These are phyloP conservation scores for Ostrea edulis DNA, from an alignment of 1,140 invertebrate genomes.

Conservation along the genomic window DNA sequence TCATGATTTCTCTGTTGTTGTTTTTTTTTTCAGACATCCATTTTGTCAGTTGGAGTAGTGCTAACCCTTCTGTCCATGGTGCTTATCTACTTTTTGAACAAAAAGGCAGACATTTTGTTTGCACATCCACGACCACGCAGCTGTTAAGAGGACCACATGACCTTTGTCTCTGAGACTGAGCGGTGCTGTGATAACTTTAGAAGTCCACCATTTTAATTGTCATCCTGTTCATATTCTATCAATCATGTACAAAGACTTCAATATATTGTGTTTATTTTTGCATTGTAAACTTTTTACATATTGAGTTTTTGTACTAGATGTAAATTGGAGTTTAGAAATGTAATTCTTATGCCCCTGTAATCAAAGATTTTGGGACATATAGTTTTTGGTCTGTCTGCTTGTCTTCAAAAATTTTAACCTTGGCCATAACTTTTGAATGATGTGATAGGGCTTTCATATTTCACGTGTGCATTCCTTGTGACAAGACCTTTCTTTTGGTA, in stretches of 20 bases:
- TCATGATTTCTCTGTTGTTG: not conserved
- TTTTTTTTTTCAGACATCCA: slow-evolving; percentile 66
- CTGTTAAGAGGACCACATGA: not conserved
- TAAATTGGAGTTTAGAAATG: too few relatives aligned
- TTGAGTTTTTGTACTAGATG: too few relatives aligned
- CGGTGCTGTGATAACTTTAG: slow-evolving; percentile 15
- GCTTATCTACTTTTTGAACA: slow-evolving; percentile 65
- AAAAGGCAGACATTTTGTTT: slow-evolving; percentile 67
- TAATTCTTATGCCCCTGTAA: too few relatives aligned
- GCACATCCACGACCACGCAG: slow-evolving; percentile 29
- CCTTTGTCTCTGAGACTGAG: not conserved
- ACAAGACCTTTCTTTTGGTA: too few relatives aligned
- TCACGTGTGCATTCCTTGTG: too few relatives aligned
- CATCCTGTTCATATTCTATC: not conserved
- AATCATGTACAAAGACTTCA: too few relatives aligned
- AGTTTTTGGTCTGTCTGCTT: too few relatives aligned
- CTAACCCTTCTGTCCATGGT: slow-evolving; percentile 64
- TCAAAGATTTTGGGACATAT: too few relatives aligned
- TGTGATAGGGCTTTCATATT: not conserved
- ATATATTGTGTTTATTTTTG: too few relatives aligned
- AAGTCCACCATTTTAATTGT: not conserved
- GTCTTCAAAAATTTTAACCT: too few relatives aligned
- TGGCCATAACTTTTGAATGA: not conserved
- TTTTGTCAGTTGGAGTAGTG: slow-evolving; percentile 65
- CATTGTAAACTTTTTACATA: too few relatives aligned